phyloP scores from a whole-genome alignment of 2,797 vertebrate species.

The Prunella strophiata region DNA sequence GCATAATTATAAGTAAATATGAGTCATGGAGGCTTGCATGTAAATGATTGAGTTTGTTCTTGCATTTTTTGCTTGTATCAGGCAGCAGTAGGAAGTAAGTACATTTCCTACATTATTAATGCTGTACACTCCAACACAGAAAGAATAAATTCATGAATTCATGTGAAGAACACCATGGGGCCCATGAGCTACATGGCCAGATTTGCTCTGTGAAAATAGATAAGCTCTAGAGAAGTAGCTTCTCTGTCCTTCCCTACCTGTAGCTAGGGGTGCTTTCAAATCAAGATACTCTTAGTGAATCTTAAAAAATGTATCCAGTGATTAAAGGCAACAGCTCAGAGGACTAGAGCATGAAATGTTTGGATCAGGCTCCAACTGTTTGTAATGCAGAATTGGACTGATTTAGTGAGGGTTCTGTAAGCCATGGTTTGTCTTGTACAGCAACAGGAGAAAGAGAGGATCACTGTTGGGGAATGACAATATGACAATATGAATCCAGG shows the following conservation, averaged over 20 bases:
- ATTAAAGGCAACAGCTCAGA: not conserved
- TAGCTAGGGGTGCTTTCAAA: not conserved
- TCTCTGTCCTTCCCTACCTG: not conserved
- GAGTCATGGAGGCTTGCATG: not conserved
- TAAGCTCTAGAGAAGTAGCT: not conserved
- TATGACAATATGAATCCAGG: not conserved
- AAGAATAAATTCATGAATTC: conserved; percentile 4
- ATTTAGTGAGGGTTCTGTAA: not conserved
- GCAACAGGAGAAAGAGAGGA: not conserved
- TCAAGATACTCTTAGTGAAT: not conserved
- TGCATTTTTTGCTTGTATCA: not conserved
- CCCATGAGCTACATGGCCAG: not conserved
- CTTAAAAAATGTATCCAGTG: not conserved
- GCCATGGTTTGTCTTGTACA: not conserved
- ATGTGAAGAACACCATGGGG: not conserved
- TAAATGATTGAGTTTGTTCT: conserved; percentile 22
- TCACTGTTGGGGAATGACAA: not conserved
- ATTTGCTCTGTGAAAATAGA: conserved; percentile 4
- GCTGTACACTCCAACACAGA: not conserved
- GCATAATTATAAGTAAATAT: conserved; percentile 19
- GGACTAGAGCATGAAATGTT: not conserved
- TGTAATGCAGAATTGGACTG: not conserved
- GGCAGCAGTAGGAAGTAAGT: not conserved
- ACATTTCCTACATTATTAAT: conserved; percentile 7
- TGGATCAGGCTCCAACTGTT: not conserved